These are phyloP conservation scores for Dendroctonus valens DNA, from an alignment of 1,140 invertebrate genomes.

Conservation along the genomic window DNA sequence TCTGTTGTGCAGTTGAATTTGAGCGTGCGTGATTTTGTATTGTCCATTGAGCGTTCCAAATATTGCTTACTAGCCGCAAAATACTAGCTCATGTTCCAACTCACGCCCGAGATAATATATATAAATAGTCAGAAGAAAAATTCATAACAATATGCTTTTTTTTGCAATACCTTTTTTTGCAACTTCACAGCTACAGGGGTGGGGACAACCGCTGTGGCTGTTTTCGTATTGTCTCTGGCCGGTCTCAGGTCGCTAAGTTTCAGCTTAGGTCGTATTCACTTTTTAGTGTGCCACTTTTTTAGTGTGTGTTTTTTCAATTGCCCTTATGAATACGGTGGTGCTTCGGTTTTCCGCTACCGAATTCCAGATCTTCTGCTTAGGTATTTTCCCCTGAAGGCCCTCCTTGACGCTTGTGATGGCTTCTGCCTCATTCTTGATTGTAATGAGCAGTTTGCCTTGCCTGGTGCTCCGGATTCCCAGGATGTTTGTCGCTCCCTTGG, in stretches of 20 bases:
- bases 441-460: background rate
- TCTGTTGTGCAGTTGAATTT: too few relatives aligned
- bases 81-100: too few relatives aligned
- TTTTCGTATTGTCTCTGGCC: conserved; percentile 5
- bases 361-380: background rate
- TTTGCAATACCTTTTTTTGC: background rate
- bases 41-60: too few relatives aligned
- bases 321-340: conserved; percentile 4
- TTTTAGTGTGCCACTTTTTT: conserved; percentile 16
- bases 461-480: background rate
- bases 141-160: too few relatives aligned
- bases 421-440: background rate
- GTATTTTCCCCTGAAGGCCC: background rate
- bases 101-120: too few relatives aligned
- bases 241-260: conserved; percentile 1
- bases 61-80: too few relatives aligned
- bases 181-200: background rate
- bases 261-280: background rate
- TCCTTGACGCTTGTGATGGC: background rate
- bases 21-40: too few relatives aligned
- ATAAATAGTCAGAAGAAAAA: too few relatives aligned
- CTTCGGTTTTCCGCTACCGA: background rate
- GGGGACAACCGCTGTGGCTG: background rate
- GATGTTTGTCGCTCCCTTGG: background rate
- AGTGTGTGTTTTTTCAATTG: too few relatives aligned